A percentile compares a stretch with the other conserved stretches of the same genome.
Conservation (phyloP, 1,140 invertebrate genomes). For the Drosophila cardini region DNA sequence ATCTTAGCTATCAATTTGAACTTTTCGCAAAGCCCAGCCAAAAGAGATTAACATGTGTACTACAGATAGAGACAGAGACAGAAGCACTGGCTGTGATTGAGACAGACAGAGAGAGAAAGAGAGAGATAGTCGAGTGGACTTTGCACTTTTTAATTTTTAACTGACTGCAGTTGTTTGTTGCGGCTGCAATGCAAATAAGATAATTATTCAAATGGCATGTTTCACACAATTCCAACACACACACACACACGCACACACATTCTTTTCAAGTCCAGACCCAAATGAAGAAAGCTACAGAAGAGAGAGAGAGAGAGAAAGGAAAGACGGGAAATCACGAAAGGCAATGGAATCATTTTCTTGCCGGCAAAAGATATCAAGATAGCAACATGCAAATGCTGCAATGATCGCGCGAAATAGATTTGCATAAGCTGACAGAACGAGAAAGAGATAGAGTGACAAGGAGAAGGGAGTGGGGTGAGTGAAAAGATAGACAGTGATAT, state of each 20-base stretch:
- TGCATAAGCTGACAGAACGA: conserved; percentile 62
- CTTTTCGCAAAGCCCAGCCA: conserved; percentile 61
- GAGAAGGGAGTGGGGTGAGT: background rate
- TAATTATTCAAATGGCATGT: conserved; percentile 85
- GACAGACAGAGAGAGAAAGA: background rate
- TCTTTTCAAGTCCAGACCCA: conserved; percentile 51
- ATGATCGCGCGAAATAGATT: conserved; percentile 82
- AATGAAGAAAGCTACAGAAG: conserved; percentile 22
- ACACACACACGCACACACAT: conserved; percentile 36
- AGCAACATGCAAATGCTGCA: conserved; percentile 79
- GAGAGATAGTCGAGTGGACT: conserved; percentile 44
- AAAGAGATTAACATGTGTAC: conserved; percentile 67
- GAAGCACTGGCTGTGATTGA: background rate
- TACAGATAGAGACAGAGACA: background rate
- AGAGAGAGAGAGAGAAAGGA: background rate
- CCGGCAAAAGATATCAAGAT: conserved; percentile 78
- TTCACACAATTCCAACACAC: conserved; percentile 83
- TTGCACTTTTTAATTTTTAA: conserved; percentile 74
- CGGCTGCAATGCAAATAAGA: conserved; percentile 81
- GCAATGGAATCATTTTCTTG: conserved; percentile 81
- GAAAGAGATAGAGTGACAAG: conserved; percentile 5
- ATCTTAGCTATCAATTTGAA: conserved; percentile 81
- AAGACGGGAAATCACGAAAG: conserved; percentile 64
- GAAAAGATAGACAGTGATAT: background rate
- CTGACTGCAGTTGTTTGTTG: conserved; percentile 65